Conservation (phyloP, 2,888 invertebrate genomes). For the Diadromus collaris region DNA sequence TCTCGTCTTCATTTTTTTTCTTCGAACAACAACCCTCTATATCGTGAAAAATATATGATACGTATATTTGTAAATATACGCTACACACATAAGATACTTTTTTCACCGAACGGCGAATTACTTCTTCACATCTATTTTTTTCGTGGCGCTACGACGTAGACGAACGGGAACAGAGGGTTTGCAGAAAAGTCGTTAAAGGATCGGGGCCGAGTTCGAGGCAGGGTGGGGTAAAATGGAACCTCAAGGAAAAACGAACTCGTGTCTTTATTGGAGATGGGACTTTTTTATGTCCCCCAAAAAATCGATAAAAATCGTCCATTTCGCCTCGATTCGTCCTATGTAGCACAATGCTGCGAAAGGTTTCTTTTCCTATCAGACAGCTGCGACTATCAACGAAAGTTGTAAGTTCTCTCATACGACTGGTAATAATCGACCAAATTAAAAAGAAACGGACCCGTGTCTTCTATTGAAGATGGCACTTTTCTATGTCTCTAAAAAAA, state of each 20-base stretch:
- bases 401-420: constrained; percentile 38
- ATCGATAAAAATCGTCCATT: too few species aligned
- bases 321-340: neutral
- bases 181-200: constrained; percentile 28
- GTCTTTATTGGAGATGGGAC: too few species aligned
- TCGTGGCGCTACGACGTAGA: constrained; percentile 50
- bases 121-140: constrained; percentile 44
- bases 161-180: constrained; percentile 59
- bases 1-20: neutral
- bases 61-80: neutral
- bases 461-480: too few species aligned
- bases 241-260: too few species aligned
- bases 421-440: too few species aligned
- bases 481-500: too few species aligned
- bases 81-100: constrained; percentile 12
- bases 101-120: constrained; percentile 18
- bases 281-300: too few species aligned
- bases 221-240: neutral
- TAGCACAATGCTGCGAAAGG: constrained; percentile 45
- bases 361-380: constrained; percentile 41
- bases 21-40: neutral
- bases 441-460: too few species aligned
- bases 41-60: constrained; percentile 10
- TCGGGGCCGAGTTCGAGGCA: constrained; percentile 6
- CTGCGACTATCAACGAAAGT: constrained; percentile 59